Evolutionary conservation across 1,140 invertebrate species (phyloP).

Genomic region (Drosophila pectinifera): DNA sequence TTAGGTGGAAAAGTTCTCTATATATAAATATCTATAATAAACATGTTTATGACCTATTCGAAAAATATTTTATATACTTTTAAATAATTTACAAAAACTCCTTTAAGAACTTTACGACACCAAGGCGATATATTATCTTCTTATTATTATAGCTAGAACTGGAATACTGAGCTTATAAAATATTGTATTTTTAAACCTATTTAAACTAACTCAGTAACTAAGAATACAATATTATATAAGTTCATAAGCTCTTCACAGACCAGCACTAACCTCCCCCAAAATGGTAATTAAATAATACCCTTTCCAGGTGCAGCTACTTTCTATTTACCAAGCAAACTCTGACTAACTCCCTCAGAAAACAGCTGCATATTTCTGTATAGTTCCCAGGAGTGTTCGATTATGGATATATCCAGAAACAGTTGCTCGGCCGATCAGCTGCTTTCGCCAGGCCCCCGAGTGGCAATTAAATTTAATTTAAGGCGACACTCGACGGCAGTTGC

Average conservation of each 20-base stretch:
- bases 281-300: slow-evolving; percentile 1
- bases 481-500: slow-evolving; percentile 45
- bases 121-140: no score
- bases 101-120: no score
- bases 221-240: no score
- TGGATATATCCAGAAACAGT: slow-evolving; percentile 29
- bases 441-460: slow-evolving; percentile 29
- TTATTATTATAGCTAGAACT: no score
- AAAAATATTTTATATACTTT: no score
- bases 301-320: slow-evolving; percentile 15
- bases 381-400: slow-evolving; percentile 1
- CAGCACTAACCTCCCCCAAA: slow-evolving; percentile 30
- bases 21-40: no score
- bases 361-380: slow-evolving; percentile 17
- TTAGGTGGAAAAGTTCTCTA: no score
- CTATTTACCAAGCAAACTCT: slow-evolving; percentile 11
- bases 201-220: no score
- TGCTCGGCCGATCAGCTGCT: slow-evolving; percentile 51
- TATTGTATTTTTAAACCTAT: not conserved
- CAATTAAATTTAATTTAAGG: slow-evolving; percentile 64
- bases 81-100: no score
- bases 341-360: slow-evolving; percentile 6
- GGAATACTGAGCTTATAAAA: no score
- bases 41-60: no score
- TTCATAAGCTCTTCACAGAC: not conserved